Evolutionary conservation across 2,888 invertebrate genomes (phyloP).

Genomic region (Itoplectis maculator): DNA sequence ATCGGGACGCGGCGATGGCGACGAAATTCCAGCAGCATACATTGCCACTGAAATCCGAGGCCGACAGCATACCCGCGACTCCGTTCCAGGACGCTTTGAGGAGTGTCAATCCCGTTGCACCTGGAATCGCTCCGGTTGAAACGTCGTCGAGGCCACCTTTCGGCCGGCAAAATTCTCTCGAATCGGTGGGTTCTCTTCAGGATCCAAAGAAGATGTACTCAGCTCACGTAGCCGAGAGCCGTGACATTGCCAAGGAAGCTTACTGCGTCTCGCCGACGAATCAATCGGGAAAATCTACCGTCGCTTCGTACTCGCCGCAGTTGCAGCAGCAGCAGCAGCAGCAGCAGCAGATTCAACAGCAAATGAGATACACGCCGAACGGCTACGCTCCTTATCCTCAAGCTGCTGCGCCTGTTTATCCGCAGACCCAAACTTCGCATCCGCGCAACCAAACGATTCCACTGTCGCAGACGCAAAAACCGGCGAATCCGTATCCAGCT

Average conservation of each 20-base stretch:
- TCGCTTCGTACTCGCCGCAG: constrained; percentile 76
- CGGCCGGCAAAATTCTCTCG: constrained; percentile 76
- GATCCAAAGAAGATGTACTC: constrained; percentile 74
- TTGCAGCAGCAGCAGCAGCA: constrained; percentile 77
- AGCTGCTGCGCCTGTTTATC: constrained; percentile 69
- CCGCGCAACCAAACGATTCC: constrained; percentile 79
- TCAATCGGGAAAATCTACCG: constrained; percentile 70
- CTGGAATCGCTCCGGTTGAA: constrained; percentile 68
- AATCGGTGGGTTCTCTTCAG: constrained; percentile 73
- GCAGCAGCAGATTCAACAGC: constrained; percentile 78
- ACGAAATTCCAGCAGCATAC: constrained; percentile 84
- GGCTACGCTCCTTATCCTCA: constrained; percentile 76
- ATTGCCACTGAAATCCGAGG: constrained; percentile 83
- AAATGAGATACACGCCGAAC: constrained; percentile 80
- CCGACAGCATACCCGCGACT: constrained; percentile 81
- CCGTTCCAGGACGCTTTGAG: constrained; percentile 82
- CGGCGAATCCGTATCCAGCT: constrained; percentile 81
- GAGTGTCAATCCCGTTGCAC: constrained; percentile 78
- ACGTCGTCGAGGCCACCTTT: constrained; percentile 73
- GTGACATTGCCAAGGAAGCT: constrained; percentile 75
- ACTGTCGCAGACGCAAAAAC: constrained; percentile 79
- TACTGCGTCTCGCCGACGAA: constrained; percentile 69
- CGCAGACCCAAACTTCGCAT: constrained; percentile 79
- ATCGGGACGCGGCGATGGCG: constrained; percentile 80
- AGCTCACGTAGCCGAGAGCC: constrained; percentile 72